phyloP scores from a whole-genome alignment of 2,888 invertebrate species.

The Plebejus melissa region DNA sequence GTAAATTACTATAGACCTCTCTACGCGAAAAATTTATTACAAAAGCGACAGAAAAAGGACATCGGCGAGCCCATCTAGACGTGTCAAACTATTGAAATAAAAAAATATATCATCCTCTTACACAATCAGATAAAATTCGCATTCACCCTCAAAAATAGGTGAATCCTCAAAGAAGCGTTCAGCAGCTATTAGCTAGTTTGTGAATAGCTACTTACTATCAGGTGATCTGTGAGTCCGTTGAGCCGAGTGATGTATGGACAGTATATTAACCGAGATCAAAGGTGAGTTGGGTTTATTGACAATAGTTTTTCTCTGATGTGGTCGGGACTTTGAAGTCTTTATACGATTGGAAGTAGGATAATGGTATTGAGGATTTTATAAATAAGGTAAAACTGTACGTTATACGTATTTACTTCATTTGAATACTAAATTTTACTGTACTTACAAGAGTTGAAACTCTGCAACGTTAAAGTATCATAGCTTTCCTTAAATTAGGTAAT shows the following conservation, averaged over 20 bases:
- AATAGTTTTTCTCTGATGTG: conserved; percentile 1
- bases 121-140: background rate
- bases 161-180: background rate
- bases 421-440: too few species aligned
- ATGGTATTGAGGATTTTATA: conserved; percentile 13
- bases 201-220: background rate
- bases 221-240: background rate
- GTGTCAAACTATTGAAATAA: too few species aligned
- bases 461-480: too few species aligned
- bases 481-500: too few species aligned
- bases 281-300: conserved; percentile 5
- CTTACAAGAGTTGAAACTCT: too few species aligned
- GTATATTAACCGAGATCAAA: conserved; percentile 15
- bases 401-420: too few species aligned
- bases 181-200: background rate
- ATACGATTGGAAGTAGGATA: conserved; percentile 14
- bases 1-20: too few species aligned
- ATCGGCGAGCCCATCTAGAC: background rate
- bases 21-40: too few species aligned
- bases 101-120: background rate
- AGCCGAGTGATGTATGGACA: background rate
- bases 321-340: conserved; percentile 22
- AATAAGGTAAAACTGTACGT: background rate
- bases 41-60: background rate
- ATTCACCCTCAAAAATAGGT: background rate